Percentiles rank a stretch among this genome's conserved stretches.
Conservation (phyloP, 2,113 vertebrate species). For the Brachyhypopomus occidentalis region DNA sequence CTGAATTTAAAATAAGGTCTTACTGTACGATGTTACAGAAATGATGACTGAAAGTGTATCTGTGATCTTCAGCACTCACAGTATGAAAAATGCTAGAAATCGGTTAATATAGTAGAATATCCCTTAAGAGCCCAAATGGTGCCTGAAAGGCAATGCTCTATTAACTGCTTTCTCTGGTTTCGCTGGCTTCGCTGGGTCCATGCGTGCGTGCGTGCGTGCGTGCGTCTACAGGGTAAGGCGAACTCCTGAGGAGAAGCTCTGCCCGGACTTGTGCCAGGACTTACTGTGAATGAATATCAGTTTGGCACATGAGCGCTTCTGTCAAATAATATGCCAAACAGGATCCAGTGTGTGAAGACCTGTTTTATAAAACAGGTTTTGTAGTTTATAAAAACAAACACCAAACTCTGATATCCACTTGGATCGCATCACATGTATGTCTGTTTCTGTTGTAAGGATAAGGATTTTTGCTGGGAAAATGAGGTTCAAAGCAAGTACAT, state of each 20-base stretch:
- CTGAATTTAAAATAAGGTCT: too few species aligned
- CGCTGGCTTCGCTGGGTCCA: too few species aligned
- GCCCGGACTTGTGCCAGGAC: neutral
- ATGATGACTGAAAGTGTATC: too few species aligned
- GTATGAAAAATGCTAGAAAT: too few species aligned
- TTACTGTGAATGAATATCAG: slow-evolving; percentile 22
- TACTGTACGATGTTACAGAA: too few species aligned
- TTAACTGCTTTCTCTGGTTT: too few species aligned
- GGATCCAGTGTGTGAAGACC: neutral
- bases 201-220: neutral
- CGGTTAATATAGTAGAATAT: too few species aligned
- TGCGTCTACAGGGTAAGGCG: neutral
- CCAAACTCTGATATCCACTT: neutral
- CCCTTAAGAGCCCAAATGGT: too few species aligned
- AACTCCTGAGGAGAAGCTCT: neutral
- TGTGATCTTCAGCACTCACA: too few species aligned
- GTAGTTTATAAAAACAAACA: neutral
- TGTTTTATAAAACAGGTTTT: too few species aligned
- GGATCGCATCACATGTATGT: neutral
- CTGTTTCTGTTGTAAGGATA: neutral
- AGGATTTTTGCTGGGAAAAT: neutral
- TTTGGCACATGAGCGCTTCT: slow-evolving; percentile 12
- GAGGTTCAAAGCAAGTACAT: too few species aligned
- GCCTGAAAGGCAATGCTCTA: too few species aligned
- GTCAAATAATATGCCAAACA: slow-evolving; percentile 16